phyloP scores from a whole-genome alignment of 2,113 vertebrate species.

The Lepus americanus region DNA sequence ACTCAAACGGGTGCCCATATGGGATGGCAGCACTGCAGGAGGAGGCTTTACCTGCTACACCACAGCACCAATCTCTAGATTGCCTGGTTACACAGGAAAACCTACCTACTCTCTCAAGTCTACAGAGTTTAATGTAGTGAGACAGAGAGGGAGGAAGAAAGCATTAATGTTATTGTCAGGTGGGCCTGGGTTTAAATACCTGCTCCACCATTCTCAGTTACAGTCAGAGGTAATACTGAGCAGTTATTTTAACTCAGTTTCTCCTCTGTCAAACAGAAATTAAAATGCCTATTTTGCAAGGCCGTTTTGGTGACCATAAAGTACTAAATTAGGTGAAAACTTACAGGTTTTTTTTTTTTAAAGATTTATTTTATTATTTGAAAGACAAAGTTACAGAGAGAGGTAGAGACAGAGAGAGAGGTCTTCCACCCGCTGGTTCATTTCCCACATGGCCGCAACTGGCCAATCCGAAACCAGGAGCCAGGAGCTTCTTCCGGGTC shows the following conservation, averaged over 20 bases:
- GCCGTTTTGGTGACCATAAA: neutral
- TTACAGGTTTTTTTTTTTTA: neutral
- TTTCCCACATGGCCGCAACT: too few relatives aligned
- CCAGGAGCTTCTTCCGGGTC: too few relatives aligned
- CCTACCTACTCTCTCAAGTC: conserved; percentile 31
- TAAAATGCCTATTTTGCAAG: conserved; percentile 35
- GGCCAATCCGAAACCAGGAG: too few relatives aligned
- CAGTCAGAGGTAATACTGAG: neutral
- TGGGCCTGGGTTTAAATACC: neutral
- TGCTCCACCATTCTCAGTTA: neutral
- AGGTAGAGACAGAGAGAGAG: too few relatives aligned
- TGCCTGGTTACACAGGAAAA: conserved; percentile 19
- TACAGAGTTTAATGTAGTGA: neutral
- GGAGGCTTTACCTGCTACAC: too few relatives aligned
- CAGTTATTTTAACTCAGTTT: neutral
- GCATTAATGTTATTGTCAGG: neutral
- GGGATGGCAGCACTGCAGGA: too few relatives aligned
- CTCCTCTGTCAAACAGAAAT: neutral
- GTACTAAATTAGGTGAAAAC: conserved; percentile 6
- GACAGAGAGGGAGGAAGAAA: neutral
- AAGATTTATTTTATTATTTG: too few relatives aligned
- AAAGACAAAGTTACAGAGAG: too few relatives aligned
- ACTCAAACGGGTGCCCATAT: too few relatives aligned
- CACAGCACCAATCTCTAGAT: neutral
- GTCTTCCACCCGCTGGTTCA: too few relatives aligned